Evolutionary conservation across 2,888 invertebrate species (phyloP).

Genomic region (Drosophila fungiperda): DNA sequence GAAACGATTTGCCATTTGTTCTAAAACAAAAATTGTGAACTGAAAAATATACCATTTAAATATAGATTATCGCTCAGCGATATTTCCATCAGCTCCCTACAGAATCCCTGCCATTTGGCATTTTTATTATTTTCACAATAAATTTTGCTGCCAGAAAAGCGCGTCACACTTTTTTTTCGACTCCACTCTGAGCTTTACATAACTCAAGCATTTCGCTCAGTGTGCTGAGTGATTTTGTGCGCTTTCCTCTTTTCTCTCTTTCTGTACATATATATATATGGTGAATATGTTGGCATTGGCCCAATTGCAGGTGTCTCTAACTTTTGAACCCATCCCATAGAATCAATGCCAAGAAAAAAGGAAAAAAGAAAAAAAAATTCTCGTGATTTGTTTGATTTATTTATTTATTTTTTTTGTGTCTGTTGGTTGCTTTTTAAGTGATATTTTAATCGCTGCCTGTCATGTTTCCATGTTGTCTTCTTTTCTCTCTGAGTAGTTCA

Average conservation of each 20-base stretch:
- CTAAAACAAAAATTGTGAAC: not conserved
- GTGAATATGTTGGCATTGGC: conserved; percentile 66
- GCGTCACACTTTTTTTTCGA: conserved; percentile 61
- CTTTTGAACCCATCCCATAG: conserved; percentile 50
- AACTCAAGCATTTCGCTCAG: conserved; percentile 60
- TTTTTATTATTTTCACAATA: conserved; percentile 55
- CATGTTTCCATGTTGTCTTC: conserved; percentile 56
- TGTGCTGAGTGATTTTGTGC: conserved; percentile 46
- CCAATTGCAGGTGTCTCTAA: conserved; percentile 71
- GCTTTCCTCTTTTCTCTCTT: conserved; percentile 7
- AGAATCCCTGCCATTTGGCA: conserved; percentile 20
- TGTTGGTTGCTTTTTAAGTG: conserved; percentile 25
- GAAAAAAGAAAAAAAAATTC: not conserved
- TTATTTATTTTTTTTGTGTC: conserved; percentile 7
- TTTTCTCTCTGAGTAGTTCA: conserved; percentile 40
- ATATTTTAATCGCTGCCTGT: conserved; percentile 67
- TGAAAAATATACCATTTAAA: conserved; percentile 46
- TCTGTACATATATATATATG: not conserved
- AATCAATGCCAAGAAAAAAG: conserved; percentile 32
- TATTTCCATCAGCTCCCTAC: conserved; percentile 24
- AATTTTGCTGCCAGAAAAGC: conserved; percentile 62
- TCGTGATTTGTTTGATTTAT: conserved; percentile 59
- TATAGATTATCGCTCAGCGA: conserved; percentile 42
- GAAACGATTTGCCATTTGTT: conserved; percentile 61
- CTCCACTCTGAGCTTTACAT: conserved; percentile 39